Evolutionary conservation across 2,113 vertebrate species (phyloP), one percentile per base, ranked within the genome.

Genomic region (Cyanoderma ruficeps): DNA sequence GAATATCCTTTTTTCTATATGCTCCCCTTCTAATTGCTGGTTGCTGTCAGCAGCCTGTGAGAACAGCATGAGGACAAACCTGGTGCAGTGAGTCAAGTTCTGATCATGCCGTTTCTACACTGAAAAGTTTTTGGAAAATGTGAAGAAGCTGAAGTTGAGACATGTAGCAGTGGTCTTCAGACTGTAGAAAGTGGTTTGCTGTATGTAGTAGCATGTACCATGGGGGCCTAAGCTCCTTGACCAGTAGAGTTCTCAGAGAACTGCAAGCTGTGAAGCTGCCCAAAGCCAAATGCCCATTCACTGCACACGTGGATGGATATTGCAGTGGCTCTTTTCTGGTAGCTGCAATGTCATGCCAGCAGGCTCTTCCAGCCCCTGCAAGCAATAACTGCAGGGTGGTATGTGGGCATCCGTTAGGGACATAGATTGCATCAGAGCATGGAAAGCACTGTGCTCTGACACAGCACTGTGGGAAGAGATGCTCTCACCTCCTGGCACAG

Each of bases 381-480:
- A 30, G 28, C 68, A 61, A 3, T 24, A 82, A 56, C 27, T 21
- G 21, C 77, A 57, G 52, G 10, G 35, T 56, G 24, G 41, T 3
- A 8, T 0, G 1, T 33, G 55, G 67, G 63, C 7, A 14, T 70
- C 76, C 31, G 39, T 56, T 42, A 33, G 15, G 7, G 35, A 14
- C 37, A 10, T 24, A 11, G 33, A 44, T 39, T 76, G 47, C 23
- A 5, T 37, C 3, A 1, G 74, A 85, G 77, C 69, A 9, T 0
- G 0, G 83, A 27, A 17, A 15, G 90, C 15, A 17, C 65, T 18
- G 24, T 0, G 0, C 56, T 50, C 56, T 39, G 37, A 8, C 35
- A 13, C 64, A 28, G 52, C 71, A 31, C 12, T 0, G 39, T 63
- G 35, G 41, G 31, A 60, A 39, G 80, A 46, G 69, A 31, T 8